Base-by-base conservation (phyloP, 2,888 invertebrate genomes). In the Xanthia icteritia region DNA sequence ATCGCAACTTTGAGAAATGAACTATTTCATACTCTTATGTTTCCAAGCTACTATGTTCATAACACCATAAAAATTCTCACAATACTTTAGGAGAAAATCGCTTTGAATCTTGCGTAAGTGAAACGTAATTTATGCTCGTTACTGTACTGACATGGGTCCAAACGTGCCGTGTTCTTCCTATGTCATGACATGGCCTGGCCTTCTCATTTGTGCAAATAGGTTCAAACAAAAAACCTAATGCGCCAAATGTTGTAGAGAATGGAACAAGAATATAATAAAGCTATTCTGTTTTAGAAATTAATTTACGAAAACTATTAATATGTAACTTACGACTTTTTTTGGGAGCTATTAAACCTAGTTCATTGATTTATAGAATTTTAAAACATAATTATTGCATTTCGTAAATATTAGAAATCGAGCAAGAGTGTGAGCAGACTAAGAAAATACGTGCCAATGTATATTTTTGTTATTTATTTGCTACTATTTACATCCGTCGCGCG, bases 151-250 rank as follows among this genome's bases (percentile, higher is more conserved):
- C 36, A 66, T 58, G 9, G 76, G 58, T 60, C 42, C 42, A 39
- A 45, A 51, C 45, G 42, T 54, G 54, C 23, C 20, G 20, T 66
- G 73, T 73, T 76, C 78, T 85, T 85, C 69, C 42, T 39, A 67
- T 76, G 81, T 85, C 81, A 80, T 65, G 83, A 77, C 84, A 68
- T 69, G 45, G 54, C 0, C 0, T 67, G 45, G 61, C 51, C 51
- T 20, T 68, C 20, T 23, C 54, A 65, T 51, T 68, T 68, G 84
- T 74, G 78, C 27, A 81, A 79, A 83, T 70, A 83, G 61, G 17
- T 64, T 39, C 39, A 45, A 61, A 60, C 5, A 60, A 56, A 73
- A 76, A 72, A 56, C 11, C 5, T 23, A 56, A 48, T 17, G 58
- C 36, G 69, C n/a, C 79, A 56, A 70, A 13, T 42, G 0, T 54